phyloP scores from a whole-genome alignment of 2,797 vertebrate species.

The Buphagus erythrorhynchus region DNA sequence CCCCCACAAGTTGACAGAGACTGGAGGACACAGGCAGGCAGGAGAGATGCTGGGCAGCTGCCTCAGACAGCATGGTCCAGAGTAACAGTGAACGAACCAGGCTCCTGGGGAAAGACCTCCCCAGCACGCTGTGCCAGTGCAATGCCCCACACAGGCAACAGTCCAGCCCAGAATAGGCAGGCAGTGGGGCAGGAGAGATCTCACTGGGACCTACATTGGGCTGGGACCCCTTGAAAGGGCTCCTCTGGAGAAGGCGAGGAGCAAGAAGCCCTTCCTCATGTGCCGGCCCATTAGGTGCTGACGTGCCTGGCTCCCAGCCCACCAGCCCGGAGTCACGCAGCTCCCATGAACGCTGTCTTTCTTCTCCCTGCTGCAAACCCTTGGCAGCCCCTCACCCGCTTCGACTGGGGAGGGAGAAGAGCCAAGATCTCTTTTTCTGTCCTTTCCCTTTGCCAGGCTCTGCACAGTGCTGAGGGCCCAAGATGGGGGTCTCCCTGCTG shows the following conservation, averaged over 20 bases:
- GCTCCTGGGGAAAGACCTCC: background rate
- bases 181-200: background rate
- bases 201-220: too few species aligned
- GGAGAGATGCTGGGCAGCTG: background rate
- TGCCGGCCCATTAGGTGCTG: slow-evolving; percentile 34
- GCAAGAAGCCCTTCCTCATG: background rate
- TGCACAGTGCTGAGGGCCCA: background rate
- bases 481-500: background rate
- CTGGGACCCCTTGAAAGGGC: background rate
- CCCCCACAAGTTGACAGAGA: background rate
- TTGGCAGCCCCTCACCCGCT: background rate
- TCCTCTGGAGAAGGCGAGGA: background rate
- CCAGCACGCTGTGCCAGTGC: background rate
- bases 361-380: slow-evolving; percentile 11
- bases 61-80: background rate
- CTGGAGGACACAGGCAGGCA: background rate
- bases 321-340: background rate
- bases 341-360: slow-evolving; percentile 8
- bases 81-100: background rate
- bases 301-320: slow-evolving; percentile 48
- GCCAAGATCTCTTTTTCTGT: slow-evolving; percentile 11
- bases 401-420: background rate
- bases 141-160: fast-evolving
- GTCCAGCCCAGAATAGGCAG: background rate
- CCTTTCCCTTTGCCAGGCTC: slow-evolving; percentile 5